Conservation (phyloP, 1,140 invertebrate species). For the Mya arenaria region DNA sequence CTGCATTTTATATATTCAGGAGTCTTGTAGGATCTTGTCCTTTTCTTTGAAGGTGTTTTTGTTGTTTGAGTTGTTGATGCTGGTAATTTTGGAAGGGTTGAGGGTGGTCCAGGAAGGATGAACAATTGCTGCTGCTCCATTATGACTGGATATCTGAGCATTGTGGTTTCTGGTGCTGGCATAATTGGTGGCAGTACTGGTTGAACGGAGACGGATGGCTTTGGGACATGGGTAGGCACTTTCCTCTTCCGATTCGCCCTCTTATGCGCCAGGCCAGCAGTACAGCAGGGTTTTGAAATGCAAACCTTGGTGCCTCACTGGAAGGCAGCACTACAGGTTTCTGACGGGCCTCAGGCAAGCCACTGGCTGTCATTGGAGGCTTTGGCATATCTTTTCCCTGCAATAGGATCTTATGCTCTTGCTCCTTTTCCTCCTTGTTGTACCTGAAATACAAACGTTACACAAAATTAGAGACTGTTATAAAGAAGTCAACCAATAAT, state of each 20-base stretch:
- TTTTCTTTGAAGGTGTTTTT: background rate
- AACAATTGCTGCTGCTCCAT: constrained; percentile 17
- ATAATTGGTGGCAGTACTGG: background rate
- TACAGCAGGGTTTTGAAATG: background rate
- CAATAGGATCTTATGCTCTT: constrained; percentile 25
- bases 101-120: background rate
- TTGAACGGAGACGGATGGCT: background rate
- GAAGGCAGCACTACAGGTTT: constrained; percentile 30
- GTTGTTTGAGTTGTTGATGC: background rate
- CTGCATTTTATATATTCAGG: constrained; percentile 5
- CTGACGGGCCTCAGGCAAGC: constrained; percentile 32
- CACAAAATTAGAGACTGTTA: too few species aligned
- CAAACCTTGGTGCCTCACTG: constrained; percentile 3
- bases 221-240: background rate
- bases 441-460: constrained; percentile 36
- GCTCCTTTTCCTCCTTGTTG: constrained; percentile 16
- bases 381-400: constrained; percentile 22
- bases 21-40: constrained; percentile 12
- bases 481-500: too few species aligned
- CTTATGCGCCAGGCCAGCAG: constrained; percentile 27
- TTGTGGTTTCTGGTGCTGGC: background rate
- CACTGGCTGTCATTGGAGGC: constrained; percentile 15
- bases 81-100: background rate
- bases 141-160: constrained; percentile 18
- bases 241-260: constrained; percentile 1